Percentiles rank a stretch among this genome's conserved stretches.
These are phyloP conservation scores for Neogobius melanostomus DNA, from an alignment of 2,113 vertebrate species.

Conservation along the genomic window DNA sequence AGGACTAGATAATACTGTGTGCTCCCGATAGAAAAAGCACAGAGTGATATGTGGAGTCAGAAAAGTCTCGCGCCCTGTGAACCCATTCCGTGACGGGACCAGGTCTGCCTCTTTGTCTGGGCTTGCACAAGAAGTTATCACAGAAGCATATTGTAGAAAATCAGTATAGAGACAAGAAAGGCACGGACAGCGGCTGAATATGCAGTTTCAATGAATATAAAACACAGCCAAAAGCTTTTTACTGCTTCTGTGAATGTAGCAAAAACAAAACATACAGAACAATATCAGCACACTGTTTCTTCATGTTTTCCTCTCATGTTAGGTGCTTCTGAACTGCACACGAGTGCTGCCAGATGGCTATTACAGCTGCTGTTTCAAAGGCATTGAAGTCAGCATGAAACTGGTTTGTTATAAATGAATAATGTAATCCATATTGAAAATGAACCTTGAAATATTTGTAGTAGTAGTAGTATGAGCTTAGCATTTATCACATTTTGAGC, in stretches of 20 bases:
- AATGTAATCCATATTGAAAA: neutral
- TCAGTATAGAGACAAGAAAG: constrained; percentile 5
- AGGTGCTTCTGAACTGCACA: neutral
- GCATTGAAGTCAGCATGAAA: neutral
- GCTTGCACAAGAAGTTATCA: neutral
- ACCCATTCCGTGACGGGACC: constrained; percentile 7
- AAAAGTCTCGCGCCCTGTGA: constrained; percentile 24
- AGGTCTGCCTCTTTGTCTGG: neutral
- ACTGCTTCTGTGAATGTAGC: neutral
- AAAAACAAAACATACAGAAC: too few species aligned
- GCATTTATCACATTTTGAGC: too few species aligned
- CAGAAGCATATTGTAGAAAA: neutral
- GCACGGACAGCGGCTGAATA: neutral
- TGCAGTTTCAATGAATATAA: constrained; percentile 1
- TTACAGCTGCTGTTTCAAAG: neutral
- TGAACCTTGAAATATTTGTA: too few species aligned
- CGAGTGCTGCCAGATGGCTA: neutral
- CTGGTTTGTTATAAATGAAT: neutral
- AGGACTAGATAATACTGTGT: constrained; percentile 17
- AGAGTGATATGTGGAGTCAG: neutral
- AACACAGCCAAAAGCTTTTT: neutral
- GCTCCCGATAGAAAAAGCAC: neutral
- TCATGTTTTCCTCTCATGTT: neutral
- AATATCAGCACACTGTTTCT: neutral
- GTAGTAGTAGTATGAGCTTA: too few species aligned